Evolutionary conservation across 2,888 invertebrate genomes (phyloP), one percentile per base, ranked within the genome.

Genomic region (Stenoptilia bipunctidactyla): DNA sequence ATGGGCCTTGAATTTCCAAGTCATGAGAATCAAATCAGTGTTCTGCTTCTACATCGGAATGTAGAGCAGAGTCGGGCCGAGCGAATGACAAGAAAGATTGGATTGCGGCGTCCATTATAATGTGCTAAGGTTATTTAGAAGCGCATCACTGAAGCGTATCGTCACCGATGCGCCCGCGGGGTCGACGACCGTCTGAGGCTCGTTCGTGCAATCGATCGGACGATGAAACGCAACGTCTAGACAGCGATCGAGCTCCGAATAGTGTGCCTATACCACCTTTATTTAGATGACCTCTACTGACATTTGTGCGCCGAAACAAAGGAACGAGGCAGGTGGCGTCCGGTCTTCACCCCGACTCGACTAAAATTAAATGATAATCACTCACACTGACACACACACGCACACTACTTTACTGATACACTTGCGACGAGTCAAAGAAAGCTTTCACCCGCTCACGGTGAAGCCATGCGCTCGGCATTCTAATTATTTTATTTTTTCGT

Each of bases 281-380:
- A 80, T 82, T 82, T 80, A 80, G 80, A 82, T 73, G 80, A 82
- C 80, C 82, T 83, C 75, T 56, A 55, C 63, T 76, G 82, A 80
- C 82, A 80, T 83, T 82, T 74, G 70, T 68, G 60, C 66, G 64
- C 63, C 74, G 72, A 79, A 79, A 82, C 80, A 82, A 80, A 82
- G 76, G 66, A 79, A 58, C 55, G 70, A 71, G 72, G 68, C 82
- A 82, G 82, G 80, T 82, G 69, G 66, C 65, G 61, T 57, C 62
- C 70, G 62, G 64, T 63, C 64, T 63, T 58, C 63, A 61, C 61
- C 52, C 53, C 60, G 63, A 72, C 70, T 73, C 20, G 66, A 72
- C 70, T 73, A 69, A 73, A 76, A 79, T 76, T 69, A 75, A 74
- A 69, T 67, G 60, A 67, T 58, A 61, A 68, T 63, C 64, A 66